Evolutionary conservation across 2,113 vertebrate species (phyloP).

Genomic region (Passerina amoena): DNA sequence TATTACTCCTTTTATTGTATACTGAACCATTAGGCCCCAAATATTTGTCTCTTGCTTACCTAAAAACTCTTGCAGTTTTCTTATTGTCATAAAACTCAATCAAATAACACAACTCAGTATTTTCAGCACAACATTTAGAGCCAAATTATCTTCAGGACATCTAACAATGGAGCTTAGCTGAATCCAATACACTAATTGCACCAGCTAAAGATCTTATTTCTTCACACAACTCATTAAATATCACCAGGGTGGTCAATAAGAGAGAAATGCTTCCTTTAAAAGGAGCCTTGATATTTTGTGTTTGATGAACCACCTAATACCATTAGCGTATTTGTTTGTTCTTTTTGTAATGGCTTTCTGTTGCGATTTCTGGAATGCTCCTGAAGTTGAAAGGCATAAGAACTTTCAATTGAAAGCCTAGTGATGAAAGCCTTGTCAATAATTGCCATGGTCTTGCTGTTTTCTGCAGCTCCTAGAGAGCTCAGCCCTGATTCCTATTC

Average conservation of each 20-base stretch:
- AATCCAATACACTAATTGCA: neutral
- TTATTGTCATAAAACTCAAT: neutral
- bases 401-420: conserved; percentile 32
- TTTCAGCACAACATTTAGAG: neutral
- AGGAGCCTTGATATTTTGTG: neutral
- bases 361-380: neutral
- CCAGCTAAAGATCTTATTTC: neutral
- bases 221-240: neutral
- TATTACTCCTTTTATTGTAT: neutral
- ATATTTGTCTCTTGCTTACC: neutral
- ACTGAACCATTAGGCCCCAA: neutral
- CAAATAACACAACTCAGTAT: neutral
- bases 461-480: conserved; percentile 13
- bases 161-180: neutral
- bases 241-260: neutral
- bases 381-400: neutral
- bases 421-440: conserved; percentile 19
- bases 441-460: neutral
- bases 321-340: conserved; percentile 30
- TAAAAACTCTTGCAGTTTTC: neutral
- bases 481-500: neutral
- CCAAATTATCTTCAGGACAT: neutral
- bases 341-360: conserved; percentile 13
- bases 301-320: neutral
- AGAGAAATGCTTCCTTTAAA: neutral